These are phyloP conservation scores for Brenthis hecate DNA, from an alignment of 2,888 invertebrate species.

Conservation along the genomic window DNA sequence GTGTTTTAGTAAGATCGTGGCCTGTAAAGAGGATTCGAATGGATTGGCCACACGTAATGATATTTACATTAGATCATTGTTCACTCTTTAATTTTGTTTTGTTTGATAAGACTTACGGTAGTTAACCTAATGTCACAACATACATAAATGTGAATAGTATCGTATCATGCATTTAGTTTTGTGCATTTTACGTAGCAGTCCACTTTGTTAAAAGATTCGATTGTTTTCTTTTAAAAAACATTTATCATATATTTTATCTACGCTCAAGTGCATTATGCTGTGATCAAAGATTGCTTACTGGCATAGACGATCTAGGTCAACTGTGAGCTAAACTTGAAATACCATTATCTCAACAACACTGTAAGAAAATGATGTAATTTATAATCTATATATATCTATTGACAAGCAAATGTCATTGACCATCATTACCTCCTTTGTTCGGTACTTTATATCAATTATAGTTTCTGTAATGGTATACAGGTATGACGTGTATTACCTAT, in stretches of 20 bases:
- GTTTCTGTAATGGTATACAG: constrained; percentile 41
- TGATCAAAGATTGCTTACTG: constrained; percentile 68
- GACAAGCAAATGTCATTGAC: constrained; percentile 56
- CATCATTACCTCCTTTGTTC: constrained; percentile 55
- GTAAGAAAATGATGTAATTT: constrained; percentile 64
- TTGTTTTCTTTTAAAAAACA: constrained; percentile 59
- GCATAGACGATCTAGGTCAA: constrained; percentile 66
- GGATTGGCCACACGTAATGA: constrained; percentile 60
- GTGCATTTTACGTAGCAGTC: constrained; percentile 54
- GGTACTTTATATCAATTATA: constrained; percentile 60
- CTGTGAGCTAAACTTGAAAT: constrained; percentile 67
- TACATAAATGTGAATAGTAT: constrained; percentile 63
- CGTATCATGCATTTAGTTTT: constrained; percentile 67
- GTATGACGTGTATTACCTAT: constrained; percentile 17
- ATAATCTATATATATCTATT: constrained; percentile 34
- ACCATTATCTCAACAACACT: constrained; percentile 61
- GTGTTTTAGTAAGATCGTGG: constrained; percentile 41
- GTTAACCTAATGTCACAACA: constrained; percentile 58
- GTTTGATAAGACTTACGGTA: constrained; percentile 77
- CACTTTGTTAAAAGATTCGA: constrained; percentile 66
- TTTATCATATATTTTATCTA: constrained; percentile 54
- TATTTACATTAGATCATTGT: constrained; percentile 73
- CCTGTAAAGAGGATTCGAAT: constrained; percentile 54
- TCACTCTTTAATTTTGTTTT: constrained; percentile 74
- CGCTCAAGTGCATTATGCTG: constrained; percentile 52